Base-by-base conservation (phyloP, 2,113 vertebrate species). In the Salvelinus fontinalis region DNA sequence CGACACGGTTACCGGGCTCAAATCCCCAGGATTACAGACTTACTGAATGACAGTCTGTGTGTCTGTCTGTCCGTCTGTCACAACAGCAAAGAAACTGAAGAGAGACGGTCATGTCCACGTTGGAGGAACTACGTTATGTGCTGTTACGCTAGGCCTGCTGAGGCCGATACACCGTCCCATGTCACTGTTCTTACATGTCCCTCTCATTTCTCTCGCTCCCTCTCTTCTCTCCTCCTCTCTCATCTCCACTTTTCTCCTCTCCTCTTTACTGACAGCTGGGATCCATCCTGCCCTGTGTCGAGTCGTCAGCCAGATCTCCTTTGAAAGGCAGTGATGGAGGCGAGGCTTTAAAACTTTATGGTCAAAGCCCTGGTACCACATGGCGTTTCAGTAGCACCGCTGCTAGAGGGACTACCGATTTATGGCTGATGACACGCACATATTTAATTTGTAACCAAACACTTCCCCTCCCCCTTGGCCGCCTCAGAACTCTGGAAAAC, bases 401-500 rank as follows among this genome's bases (percentile, higher is more conserved):
- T 93, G 87, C 93, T 94, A 91, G 94, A 94, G 86, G 87, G 85
- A 75, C 85, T 31, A 80, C 86, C 91, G 92, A 97, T 98, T 97
- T 97, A 97, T 95, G 92, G 93, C 92, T 95, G 95, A 95, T 94
- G 95, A 97, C 96, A 44, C 39, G 9, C 39, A 44, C 39, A 96
- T 95, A 95, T 98, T 97, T 97, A 96, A 97, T 97, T 95, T 99
- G 97, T 96, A 98, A 99, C 96, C 95, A 91, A 95, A 98, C 93
- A 97, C 97, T 98, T 98, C 97, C 97, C 92, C 94, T 95, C 92
- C 95, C 95, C 93, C 93, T 89, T 90, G 87, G 90, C 91, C 89
- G 89, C 84, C 87, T 97, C 91, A 96, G 95, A 96, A 97, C 93
- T 95, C 89, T 86, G 94, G 94, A 93, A 94, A 93, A 94, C 88